Evolutionary conservation across 2,797 vertebrate species (phyloP).

Genomic region (Chrosomus eos): DNA sequence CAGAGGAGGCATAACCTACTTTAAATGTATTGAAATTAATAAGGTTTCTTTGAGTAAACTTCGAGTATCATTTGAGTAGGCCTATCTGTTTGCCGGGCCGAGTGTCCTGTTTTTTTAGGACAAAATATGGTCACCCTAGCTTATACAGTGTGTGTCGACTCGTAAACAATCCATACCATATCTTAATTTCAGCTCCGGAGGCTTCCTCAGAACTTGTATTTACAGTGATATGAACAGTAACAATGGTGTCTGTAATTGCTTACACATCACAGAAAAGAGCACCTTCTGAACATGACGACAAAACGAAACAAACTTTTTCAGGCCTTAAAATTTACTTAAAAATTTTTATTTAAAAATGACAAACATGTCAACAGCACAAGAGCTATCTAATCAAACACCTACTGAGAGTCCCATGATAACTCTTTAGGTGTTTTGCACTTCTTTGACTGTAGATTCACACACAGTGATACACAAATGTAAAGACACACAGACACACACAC

Average conservation of each 20-base stretch:
- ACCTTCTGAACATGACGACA: neutral
- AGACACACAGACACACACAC: neutral
- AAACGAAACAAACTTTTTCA: neutral
- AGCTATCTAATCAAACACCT: slow-evolving; percentile 29
- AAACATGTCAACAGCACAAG: slow-evolving; percentile 27
- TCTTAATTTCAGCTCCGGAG: neutral
- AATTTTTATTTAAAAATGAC: slow-evolving; percentile 15
- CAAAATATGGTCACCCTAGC: too few relatives aligned
- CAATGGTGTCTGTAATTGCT: neutral
- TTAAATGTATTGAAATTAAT: too few relatives aligned
- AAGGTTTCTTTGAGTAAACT: too few relatives aligned
- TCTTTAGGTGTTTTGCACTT: slow-evolving; percentile 40
- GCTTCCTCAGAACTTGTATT: neutral
- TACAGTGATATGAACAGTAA: neutral
- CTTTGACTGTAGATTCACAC: slow-evolving; percentile 8
- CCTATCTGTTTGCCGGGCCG: too few relatives aligned
- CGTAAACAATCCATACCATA: neutral
- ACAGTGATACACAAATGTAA: neutral
- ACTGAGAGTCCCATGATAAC: slow-evolving; percentile 22
- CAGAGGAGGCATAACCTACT: too few relatives aligned
- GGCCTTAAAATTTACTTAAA: neutral
- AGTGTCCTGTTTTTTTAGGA: too few relatives aligned
- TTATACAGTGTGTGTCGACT: neutral
- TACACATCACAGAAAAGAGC: neutral
- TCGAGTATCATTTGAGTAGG: too few relatives aligned